phyloP scores from a whole-genome alignment of 2,797 vertebrate species.

The Monodelphis domestica region DNA sequence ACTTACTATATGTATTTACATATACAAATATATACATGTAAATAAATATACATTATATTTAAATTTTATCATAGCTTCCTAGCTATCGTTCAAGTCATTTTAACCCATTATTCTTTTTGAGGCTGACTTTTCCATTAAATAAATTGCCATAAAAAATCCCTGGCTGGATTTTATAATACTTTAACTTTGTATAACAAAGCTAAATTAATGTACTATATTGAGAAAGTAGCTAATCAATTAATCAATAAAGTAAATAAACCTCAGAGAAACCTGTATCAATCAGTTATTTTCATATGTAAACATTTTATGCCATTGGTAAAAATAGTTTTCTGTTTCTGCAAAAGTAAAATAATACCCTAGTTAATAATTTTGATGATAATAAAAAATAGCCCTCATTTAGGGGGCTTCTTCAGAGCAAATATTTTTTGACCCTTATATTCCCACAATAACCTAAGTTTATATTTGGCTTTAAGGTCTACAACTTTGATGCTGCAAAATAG shows the following conservation, averaged over 20 bases:
- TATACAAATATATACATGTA: neutral
- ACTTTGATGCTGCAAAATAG: neutral
- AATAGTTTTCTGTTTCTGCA: neutral
- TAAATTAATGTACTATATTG: slow-evolving; percentile 16
- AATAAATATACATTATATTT: neutral
- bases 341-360: slow-evolving; percentile 31
- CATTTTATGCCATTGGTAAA: slow-evolving; percentile 19
- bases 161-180: neutral
- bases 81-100: neutral
- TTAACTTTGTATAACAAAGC: too few species aligned
- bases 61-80: neutral
- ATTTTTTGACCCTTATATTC: neutral
- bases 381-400: slow-evolving; percentile 9
- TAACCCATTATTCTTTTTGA: neutral
- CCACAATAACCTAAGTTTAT: neutral
- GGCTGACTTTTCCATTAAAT: neutral
- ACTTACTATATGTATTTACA: too few species aligned
- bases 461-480: neutral
- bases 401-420: neutral
- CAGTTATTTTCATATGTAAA: slow-evolving; percentile 49
- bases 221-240: slow-evolving; percentile 30
- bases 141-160: neutral
- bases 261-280: slow-evolving; percentile 35
- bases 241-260: slow-evolving; percentile 16
- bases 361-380: slow-evolving; percentile 4